Conservation (phyloP, 2,888 invertebrate genomes). For the Eristalis arbustorum region DNA sequence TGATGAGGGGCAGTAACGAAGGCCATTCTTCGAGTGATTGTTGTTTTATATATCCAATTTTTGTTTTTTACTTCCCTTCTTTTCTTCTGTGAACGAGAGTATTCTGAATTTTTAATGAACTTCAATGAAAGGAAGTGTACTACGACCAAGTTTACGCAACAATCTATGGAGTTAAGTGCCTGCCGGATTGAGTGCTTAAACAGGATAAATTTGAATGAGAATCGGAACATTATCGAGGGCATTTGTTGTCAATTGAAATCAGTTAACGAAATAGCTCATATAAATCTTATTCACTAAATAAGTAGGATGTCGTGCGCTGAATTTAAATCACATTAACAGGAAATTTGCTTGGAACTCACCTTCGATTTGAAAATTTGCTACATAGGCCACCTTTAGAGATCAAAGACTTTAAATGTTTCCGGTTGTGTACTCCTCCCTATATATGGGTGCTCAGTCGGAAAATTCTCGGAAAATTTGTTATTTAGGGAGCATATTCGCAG, state of each 20-base stretch:
- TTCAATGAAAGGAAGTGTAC: conserved; percentile 1
- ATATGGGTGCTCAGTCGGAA: too few relatives aligned
- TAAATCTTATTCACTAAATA: too few relatives aligned
- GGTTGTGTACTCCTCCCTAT: too few relatives aligned
- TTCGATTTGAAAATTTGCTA: too few relatives aligned
- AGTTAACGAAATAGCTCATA: neutral
- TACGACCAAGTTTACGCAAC: conserved; percentile 6
- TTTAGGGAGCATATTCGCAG: too few relatives aligned
- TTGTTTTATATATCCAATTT: neutral
- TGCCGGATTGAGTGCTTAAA: conserved; percentile 1
- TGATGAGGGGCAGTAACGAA: conserved; percentile 8
- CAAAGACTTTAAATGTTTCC: too few relatives aligned
- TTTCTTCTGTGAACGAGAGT: neutral
- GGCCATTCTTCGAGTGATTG: conserved; percentile 12
- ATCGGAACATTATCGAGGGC: neutral
- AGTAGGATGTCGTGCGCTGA: too few relatives aligned
- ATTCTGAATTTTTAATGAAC: conserved; percentile 41
- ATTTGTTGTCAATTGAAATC: conserved; percentile 3
- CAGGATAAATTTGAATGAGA: conserved; percentile 20
- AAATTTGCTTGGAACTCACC: too few relatives aligned
- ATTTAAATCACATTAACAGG: too few relatives aligned
- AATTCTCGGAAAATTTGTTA: too few relatives aligned
- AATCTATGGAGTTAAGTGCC: conserved; percentile 10
- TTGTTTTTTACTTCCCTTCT: neutral
- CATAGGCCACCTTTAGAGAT: too few relatives aligned